Conservation (phyloP, 2,113 vertebrate species). For the Agapornis roseicollis region DNA sequence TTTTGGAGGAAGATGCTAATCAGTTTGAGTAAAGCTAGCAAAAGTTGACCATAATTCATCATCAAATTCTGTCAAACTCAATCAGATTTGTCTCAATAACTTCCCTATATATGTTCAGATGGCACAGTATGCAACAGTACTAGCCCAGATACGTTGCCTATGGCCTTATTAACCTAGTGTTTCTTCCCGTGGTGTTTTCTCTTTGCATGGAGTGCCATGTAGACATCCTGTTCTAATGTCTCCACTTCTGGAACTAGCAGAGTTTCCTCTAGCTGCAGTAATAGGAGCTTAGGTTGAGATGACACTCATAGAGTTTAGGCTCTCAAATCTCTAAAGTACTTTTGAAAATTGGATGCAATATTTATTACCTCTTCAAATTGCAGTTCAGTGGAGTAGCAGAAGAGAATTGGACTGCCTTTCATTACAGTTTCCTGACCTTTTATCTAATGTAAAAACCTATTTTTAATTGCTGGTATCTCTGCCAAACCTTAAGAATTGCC, state of each 20-base stretch:
- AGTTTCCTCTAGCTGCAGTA: conserved; percentile 15
- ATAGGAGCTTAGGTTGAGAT: background rate
- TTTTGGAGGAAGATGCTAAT: background rate
- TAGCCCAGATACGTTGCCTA: background rate
- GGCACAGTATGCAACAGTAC: background rate
- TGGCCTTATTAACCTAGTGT: background rate
- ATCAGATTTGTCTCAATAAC: background rate
- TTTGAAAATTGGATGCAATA: conserved; percentile 61
- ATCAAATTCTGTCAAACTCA: background rate
- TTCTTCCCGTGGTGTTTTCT: background rate
- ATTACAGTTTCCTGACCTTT: conserved; percentile 57
- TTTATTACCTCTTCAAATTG: conserved; percentile 58
- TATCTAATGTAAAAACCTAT: conserved; percentile 48
- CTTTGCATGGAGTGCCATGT: background rate
- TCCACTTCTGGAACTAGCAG: background rate
- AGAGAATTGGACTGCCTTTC: conserved; percentile 37
- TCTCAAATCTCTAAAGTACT: conserved; percentile 61
- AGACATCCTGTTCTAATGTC: background rate
- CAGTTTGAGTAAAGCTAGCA: background rate
- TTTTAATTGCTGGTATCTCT: conserved; percentile 51
- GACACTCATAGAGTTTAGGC: conserved; percentile 12
- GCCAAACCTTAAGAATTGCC: conserved; percentile 60
- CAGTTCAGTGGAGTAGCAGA: conserved; percentile 49
- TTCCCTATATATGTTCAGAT: background rate
- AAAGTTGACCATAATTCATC: background rate